A percentile compares a stretch with the other conserved stretches of the same genome.
Conservation (phyloP, 2,113 vertebrate species). For the Syngnathus typhle region DNA sequence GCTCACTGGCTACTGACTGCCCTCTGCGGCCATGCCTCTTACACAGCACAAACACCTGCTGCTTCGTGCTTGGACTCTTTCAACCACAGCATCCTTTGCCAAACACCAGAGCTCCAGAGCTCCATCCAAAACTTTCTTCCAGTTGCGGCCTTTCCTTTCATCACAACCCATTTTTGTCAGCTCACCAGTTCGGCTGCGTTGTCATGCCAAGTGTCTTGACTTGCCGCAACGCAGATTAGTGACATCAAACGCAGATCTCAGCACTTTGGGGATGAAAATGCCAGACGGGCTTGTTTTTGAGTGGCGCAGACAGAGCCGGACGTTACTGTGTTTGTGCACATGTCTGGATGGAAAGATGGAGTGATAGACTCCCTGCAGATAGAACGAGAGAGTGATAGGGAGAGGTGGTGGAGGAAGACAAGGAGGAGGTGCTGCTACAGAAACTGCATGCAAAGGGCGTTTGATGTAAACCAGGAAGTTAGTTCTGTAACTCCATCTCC, state of each 20-base stretch:
- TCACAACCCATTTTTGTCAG: background rate
- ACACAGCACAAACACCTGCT: slow-evolving; percentile 66
- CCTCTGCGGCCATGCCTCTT: slow-evolving; percentile 60
- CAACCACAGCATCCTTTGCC: slow-evolving; percentile 27
- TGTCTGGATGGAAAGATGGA: slow-evolving; percentile 44
- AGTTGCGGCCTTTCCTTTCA: background rate
- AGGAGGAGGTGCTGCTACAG: slow-evolving; percentile 18
- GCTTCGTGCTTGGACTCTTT: slow-evolving; percentile 50
- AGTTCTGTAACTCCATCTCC: slow-evolving; percentile 74
- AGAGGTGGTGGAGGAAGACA: slow-evolving; percentile 9
- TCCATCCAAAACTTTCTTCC: slow-evolving; percentile 17
- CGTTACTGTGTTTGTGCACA: slow-evolving; percentile 37
- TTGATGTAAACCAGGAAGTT: slow-evolving; percentile 80
- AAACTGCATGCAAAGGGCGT: slow-evolving; percentile 52
- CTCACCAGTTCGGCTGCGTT: background rate
- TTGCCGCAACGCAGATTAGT: background rate
- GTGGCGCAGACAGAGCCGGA: slow-evolving; percentile 29
- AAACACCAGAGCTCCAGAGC: slow-evolving; percentile 24
- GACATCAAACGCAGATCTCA: background rate
- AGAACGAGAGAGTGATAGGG: slow-evolving; percentile 19
- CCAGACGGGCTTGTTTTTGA: slow-evolving; percentile 19
- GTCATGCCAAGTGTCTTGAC: slow-evolving; percentile 10
- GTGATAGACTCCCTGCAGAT: slow-evolving; percentile 37
- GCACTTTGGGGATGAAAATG: slow-evolving; percentile 10
- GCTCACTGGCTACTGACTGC: slow-evolving; percentile 64